Percentiles rank a stretch among this genome's conserved stretches.
Evolutionary conservation across 2,888 invertebrate genomes (phyloP).

Genomic region (Galerucella pusilla): DNA sequence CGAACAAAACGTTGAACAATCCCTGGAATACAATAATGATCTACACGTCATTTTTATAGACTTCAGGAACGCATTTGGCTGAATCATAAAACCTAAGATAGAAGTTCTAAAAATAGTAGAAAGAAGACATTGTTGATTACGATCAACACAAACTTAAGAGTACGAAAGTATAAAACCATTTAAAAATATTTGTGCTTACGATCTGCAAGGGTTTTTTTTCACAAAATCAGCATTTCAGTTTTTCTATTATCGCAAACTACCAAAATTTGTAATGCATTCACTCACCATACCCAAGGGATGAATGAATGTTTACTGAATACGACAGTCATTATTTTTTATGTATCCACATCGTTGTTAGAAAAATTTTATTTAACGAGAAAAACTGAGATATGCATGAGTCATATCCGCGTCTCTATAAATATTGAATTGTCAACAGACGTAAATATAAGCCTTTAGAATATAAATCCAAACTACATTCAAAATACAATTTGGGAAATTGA

Average conservation of each 20-base stretch:
- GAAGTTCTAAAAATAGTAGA: too few species aligned
- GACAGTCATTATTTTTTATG: constrained; percentile 15
- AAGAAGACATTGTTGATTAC: too few species aligned
- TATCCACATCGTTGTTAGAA: background rate
- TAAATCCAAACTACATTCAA: constrained; percentile 21
- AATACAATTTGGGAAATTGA: constrained; percentile 20
- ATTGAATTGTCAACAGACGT: constrained; percentile 10
- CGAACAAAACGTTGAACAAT: too few species aligned
- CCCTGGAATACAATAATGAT: too few species aligned
- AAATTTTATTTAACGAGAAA: constrained; percentile 1
- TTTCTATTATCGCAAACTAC: background rate
- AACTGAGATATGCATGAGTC: background rate
- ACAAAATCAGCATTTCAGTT: constrained; percentile 1
- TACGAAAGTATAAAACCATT: too few species aligned
- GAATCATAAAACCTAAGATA: too few species aligned
- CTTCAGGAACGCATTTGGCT: too few species aligned
- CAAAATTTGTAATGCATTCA: background rate
- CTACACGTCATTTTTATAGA: too few species aligned
- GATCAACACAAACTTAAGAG: too few species aligned
- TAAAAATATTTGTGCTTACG: too few species aligned
- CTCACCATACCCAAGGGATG: background rate
- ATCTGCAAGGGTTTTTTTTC: background rate
- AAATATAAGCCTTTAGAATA: constrained; percentile 8
- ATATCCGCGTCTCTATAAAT: constrained; percentile 3
- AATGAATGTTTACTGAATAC: background rate